phyloP scores from a whole-genome alignment of 2,797 vertebrate species.

The Gadopsis marmoratus region DNA sequence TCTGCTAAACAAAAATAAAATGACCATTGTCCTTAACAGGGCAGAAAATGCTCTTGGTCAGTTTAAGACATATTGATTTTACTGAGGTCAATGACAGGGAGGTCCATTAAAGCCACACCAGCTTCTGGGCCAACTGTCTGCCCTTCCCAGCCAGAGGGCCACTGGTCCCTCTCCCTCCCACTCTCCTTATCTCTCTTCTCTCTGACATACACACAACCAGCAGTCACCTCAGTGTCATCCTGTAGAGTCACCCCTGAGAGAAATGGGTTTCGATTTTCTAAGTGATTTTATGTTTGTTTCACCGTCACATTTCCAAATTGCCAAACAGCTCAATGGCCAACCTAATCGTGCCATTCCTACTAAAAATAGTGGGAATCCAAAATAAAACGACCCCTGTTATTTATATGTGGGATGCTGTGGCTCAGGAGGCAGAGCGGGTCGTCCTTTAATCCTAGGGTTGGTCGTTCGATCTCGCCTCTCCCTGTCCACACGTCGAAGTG shows the following conservation, averaged over 20 bases:
- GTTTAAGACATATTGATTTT: conserved; percentile 63
- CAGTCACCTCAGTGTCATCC: conserved; percentile 23
- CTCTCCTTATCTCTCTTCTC: conserved; percentile 1
- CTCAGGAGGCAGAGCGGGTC: too few species aligned
- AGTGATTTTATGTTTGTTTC: conserved; percentile 16
- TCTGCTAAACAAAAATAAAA: conserved; percentile 3
- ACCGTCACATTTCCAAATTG: conserved; percentile 18
- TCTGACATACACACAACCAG: conserved; percentile 8
- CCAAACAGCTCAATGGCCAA: background rate
- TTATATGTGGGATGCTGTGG: too few species aligned
- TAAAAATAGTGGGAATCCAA: conserved; percentile 14
- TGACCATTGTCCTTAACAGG: conserved; percentile 12
- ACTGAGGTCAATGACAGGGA: conserved; percentile 53
- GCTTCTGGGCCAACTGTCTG: conserved; percentile 57
- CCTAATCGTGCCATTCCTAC: background rate
- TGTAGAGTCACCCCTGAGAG: background rate
- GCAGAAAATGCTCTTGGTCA: conserved; percentile 31
- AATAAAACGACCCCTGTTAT: conserved; percentile 5
- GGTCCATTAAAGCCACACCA: conserved; percentile 57
- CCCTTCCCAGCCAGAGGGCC: conserved; percentile 44
- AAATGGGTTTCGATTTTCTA: conserved; percentile 21
- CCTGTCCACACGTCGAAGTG: too few species aligned
- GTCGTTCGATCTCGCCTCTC: too few species aligned
- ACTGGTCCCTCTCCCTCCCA: conserved; percentile 1
- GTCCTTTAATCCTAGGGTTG: too few species aligned